Evolutionary conservation across 2,888 invertebrate genomes (phyloP), one percentile per base, ranked within the genome.

Genomic region (Ariolimax columbianus): DNA sequence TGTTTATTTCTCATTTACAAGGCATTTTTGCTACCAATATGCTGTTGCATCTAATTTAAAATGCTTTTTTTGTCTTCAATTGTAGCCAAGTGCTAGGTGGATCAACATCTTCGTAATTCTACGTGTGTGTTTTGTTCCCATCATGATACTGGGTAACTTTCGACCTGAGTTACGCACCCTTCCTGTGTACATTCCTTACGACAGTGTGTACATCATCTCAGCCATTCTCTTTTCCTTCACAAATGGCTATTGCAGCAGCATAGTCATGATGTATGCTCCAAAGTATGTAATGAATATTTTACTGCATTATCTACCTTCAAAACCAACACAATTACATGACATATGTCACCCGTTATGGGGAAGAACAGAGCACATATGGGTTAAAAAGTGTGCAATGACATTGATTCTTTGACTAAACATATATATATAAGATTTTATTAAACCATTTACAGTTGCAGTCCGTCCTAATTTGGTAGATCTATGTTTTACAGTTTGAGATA

Each of bases 111-210:
- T 97, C 1, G 96, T 97, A 0, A 90, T 96, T 7, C 91, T 96
- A 19, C 96, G 99, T n/a, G 92, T 96, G 0, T 97, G 90, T 77
- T 97, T 92, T 81, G 96, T 99, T 89, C 99, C 99, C 0, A 95
- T 98, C 91, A 98, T 97, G 95, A 94, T 99, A 89, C 93, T 98
- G 77, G 98, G 98, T 94, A 99, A 99, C 94, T 99, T 98, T 94
- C 95, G 95, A 47, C 97, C 97, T 0, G 86, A 90, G 79, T 43
- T 77, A 66, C 82, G 89, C 47, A 81, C 93, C 7, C 92, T 98
- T 87, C 97, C 97, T 0, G 96, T 98, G 30, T 93, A 96, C 36
- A 96, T 98, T 75, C 85, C 85, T 51, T 94, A 92, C 89, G 98
- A 99, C 93, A 97, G 96, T 96, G 95, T 95, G 9, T 99, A 97